A percentile compares a stretch with the other conserved stretches of the same genome.
phyloP scores from a whole-genome alignment of 2,113 vertebrate genomes.

The Psophia crepitans region DNA sequence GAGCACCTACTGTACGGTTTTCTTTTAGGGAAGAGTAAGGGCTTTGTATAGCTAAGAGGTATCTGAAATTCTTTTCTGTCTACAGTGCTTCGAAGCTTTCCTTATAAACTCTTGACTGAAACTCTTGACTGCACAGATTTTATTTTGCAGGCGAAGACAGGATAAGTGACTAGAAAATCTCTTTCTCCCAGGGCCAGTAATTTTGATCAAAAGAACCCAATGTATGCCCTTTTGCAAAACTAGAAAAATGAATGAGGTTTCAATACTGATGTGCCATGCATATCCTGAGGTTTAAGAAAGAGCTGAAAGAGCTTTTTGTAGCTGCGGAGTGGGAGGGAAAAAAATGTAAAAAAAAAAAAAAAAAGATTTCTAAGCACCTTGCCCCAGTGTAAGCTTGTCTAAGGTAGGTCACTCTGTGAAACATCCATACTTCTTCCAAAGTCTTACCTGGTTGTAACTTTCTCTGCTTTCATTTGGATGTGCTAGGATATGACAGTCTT shows the following conservation, averaged over 20 bases:
- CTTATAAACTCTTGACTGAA: not conserved
- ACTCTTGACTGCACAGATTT: not conserved
- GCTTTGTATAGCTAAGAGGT: not conserved
- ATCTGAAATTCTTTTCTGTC: not conserved
- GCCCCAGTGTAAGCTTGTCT: not conserved
- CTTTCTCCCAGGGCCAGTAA: not conserved
- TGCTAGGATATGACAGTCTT: not conserved
- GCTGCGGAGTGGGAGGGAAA: not conserved
- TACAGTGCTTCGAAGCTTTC: not conserved
- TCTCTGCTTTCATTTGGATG: not conserved
- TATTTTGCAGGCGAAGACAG: not conserved
- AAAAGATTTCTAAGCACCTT: not conserved
- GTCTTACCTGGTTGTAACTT: not conserved
- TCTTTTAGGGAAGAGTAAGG: not conserved
- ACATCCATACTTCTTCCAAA: not conserved
- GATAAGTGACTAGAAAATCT: not conserved
- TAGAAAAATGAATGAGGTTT: not conserved
- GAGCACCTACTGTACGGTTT: not conserved
- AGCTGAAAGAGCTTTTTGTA: not conserved
- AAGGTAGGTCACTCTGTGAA: not conserved
- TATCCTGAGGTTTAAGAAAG: not conserved
- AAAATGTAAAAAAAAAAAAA: rapidly evolving
- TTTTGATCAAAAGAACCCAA: not conserved
- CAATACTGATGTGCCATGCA: not conserved
- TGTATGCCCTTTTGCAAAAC: not conserved